Percentiles rank a stretch among this genome's conserved stretches.
Evolutionary conservation across 1,140 invertebrate genomes (phyloP).

Genomic region (Apis florea): DNA sequence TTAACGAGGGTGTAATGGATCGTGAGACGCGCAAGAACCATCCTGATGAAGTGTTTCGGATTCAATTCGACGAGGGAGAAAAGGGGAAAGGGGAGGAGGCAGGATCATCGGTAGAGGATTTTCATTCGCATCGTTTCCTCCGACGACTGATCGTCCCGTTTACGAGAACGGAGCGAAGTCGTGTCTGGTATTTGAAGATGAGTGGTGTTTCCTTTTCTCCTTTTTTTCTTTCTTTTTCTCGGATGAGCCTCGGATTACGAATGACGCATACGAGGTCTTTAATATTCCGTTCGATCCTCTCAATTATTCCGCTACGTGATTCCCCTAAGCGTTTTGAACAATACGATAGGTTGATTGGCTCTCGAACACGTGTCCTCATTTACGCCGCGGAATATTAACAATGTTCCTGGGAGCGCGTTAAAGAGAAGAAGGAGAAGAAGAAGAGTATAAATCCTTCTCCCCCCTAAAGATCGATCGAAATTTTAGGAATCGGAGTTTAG

Average conservation of each 20-base stretch:
- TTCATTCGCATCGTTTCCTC: neutral
- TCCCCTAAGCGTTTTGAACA: constrained; percentile 3
- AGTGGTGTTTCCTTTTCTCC: neutral
- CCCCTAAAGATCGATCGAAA: neutral
- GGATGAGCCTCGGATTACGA: neutral
- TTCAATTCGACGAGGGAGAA: neutral
- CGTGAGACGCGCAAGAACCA: neutral
- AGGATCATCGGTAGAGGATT: neutral
- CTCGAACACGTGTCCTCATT: neutral
- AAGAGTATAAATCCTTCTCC: too few species aligned
- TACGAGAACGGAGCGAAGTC: too few species aligned
- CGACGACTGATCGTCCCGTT: neutral
- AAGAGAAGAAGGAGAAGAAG: neutral
- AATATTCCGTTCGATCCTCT: constrained; percentile 3
- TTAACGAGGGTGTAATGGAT: constrained; percentile 32
- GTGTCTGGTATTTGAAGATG: neutral
- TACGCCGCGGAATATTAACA: constrained; percentile 2
- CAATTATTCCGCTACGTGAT: neutral
- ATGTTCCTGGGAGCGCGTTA: neutral
- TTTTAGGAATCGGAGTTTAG: neutral
- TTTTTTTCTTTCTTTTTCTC: too few species aligned
- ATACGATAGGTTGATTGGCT: neutral
- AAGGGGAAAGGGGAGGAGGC: neutral
- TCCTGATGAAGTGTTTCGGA: neutral
- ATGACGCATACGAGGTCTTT: neutral